Percentiles rank a stretch among this genome's conserved stretches.
Evolutionary conservation across 1,140 invertebrate species (phyloP).

Genomic region (fruit fly (Drosophila melanogaster)): DNA sequence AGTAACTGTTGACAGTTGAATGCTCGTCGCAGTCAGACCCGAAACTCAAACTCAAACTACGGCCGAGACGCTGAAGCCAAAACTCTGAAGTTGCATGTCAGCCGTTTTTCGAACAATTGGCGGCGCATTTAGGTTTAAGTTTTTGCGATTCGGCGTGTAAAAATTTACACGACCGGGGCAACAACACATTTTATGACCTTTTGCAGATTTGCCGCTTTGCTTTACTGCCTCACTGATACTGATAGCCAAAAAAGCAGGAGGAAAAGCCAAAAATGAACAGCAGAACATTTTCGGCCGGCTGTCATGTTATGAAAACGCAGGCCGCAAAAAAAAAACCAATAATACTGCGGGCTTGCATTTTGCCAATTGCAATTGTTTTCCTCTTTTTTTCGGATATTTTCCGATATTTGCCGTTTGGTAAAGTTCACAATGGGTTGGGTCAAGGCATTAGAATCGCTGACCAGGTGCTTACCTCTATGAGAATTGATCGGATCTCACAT

Average conservation of each 20-base stretch:
- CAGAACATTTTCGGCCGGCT: constrained; percentile 39
- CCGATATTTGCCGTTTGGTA: constrained; percentile 34
- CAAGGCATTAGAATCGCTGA: constrained; percentile 59
- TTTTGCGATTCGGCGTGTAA: constrained; percentile 63
- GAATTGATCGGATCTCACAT: constrained; percentile 61
- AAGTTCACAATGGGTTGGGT: constrained; percentile 77
- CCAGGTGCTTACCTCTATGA: constrained; percentile 62
- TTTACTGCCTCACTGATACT: constrained; percentile 54
- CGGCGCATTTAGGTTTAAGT: constrained; percentile 29
- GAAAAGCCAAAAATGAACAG: constrained; percentile 14
- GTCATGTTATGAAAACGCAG: constrained; percentile 76
- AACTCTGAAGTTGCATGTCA: constrained; percentile 73
- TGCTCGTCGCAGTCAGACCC: constrained; percentile 66
- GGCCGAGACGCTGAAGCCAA: constrained; percentile 2
- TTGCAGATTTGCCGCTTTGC: constrained; percentile 64
- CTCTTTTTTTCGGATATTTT: constrained; percentile 37
- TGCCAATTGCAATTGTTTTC: constrained; percentile 68
- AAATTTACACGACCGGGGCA: constrained; percentile 79
- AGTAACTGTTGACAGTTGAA: constrained; percentile 83
- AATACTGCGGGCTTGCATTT: constrained; percentile 63
- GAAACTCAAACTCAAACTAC: constrained; percentile 11
- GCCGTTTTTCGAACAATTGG: constrained; percentile 61
- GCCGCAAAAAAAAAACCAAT: constrained; percentile 28
- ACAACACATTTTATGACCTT: constrained; percentile 81
- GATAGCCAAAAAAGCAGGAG: constrained; percentile 64